Base-by-base conservation (phyloP, 2,888 invertebrate species). In the Eueremaeus valkanovi region DNA sequence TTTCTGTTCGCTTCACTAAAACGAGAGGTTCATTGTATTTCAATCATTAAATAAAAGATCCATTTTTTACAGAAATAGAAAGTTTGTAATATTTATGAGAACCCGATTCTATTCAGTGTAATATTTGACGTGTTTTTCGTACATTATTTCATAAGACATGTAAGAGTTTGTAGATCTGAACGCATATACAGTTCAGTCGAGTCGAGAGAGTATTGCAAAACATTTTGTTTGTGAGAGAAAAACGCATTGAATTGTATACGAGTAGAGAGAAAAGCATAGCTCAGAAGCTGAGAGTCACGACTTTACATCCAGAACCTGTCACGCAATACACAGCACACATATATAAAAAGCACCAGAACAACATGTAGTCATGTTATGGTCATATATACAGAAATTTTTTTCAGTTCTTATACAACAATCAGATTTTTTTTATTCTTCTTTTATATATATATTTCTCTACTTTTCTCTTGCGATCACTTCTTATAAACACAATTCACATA, bases 301-400 rank as follows among this genome's bases (percentile, higher is more conserved):
- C 63, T 66, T 66, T 1, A 36, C 36, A 36, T 66, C 21, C 16
- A n/a, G 36, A 66, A 66, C 63, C 63, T 66, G 63, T 66, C 63
- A 66, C 63, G 63, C 63, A 66, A 66, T 66, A 36, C 58, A 18
- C 21, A 58, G 13, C 58, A 29, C 21, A 45, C 5, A 11, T 36
- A 36, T 36, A 36, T 11, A 36, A 36, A 51, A 21, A 58, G 58
- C 58, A 31, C 58, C 29, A 29, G 58, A 16, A 58, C 29, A 58
- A 29, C 58, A 58, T 58, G 31, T 58, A 45, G 9, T 8, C 9
- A 45, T 45, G 45, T 45, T 45, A 8, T 5, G 16, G 45, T 18
- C 45, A 45, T 45, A 45, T 45, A 45, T 45, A 36, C 11, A 36
- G 6, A 36, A 36, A 36, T 8, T 36, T 11, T 36, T 11, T 36